Evolutionary conservation across 2,113 vertebrate species (phyloP).

Genomic region (Leucopsar rothschildi): DNA sequence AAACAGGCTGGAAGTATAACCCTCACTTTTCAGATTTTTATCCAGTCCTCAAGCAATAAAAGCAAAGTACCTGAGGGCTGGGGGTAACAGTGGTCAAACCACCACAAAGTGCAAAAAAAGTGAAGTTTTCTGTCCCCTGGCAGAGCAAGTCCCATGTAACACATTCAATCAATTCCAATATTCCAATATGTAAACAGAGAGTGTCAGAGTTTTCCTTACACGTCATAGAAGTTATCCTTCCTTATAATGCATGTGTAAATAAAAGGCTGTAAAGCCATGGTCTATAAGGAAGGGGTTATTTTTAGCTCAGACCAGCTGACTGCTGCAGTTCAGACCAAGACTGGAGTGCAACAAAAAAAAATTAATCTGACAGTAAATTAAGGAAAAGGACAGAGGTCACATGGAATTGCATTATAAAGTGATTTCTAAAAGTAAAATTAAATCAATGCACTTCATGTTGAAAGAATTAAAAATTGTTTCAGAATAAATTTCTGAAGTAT

Average conservation of each 20-base stretch:
- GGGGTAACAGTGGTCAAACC: accelerated
- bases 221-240: background rate
- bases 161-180: accelerated
- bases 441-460: background rate
- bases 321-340: background rate
- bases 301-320: background rate
- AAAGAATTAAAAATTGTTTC: background rate
- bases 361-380: background rate
- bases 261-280: background rate
- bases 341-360: background rate
- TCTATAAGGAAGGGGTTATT: background rate
- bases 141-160: accelerated
- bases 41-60: background rate
- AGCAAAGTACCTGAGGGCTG: background rate
- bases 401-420: background rate
- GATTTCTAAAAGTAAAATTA: background rate
- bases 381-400: background rate
- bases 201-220: background rate
- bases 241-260: background rate
- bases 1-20: background rate
- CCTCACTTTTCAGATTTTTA: background rate
- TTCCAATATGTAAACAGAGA: accelerated
- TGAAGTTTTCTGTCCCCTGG: background rate
- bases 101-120: background rate
- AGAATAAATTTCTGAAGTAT: background rate